These are phyloP conservation scores for Nyctereutes procyonoides DNA, from an alignment of 2,113 vertebrate species.

Conservation along the genomic window DNA sequence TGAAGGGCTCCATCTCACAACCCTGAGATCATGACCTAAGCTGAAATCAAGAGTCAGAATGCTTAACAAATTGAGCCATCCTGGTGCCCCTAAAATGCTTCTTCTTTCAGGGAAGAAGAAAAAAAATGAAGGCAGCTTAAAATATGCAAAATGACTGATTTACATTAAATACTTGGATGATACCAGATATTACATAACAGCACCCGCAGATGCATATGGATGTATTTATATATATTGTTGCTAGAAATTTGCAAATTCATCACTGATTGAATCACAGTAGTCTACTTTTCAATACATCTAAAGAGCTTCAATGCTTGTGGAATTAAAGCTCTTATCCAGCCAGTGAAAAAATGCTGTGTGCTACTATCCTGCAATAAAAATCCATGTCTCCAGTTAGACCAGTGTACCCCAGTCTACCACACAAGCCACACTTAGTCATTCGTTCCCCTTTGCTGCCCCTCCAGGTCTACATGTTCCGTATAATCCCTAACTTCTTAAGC, in stretches of 20 bases:
- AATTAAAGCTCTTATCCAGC: neutral
- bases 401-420: fast-evolving
- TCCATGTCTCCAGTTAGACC: fast-evolving
- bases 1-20: neutral
- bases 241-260: neutral
- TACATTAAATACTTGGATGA: neutral
- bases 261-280: neutral
- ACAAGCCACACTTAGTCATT: neutral
- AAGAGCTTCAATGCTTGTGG: neutral
- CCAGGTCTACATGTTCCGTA: neutral
- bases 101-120: neutral
- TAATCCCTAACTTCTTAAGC: neutral
- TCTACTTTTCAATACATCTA: neutral
- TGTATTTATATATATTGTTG: neutral
- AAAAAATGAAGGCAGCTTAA: neutral
- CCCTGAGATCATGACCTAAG: neutral
- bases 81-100: neutral
- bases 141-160: neutral
- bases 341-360: fast-evolving
- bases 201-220: too few relatives aligned
- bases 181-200: neutral
- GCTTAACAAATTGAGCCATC: neutral
- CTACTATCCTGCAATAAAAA: fast-evolving
- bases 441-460: too few relatives aligned
- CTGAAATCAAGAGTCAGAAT: neutral